Conservation (phyloP, 1,140 invertebrate genomes). For the Hestina assimilis region DNA sequence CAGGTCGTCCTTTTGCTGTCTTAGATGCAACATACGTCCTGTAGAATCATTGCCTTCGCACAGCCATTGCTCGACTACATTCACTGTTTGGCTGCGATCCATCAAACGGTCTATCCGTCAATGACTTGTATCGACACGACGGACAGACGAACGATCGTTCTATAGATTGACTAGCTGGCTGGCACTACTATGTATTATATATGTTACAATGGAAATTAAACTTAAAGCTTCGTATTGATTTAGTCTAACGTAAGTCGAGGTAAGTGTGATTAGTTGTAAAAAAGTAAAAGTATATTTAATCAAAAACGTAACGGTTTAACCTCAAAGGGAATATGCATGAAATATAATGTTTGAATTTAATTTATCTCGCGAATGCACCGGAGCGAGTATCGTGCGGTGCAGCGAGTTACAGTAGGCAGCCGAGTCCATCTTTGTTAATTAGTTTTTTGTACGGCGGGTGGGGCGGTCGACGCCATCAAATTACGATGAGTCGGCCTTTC, state of each 20-base stretch:
- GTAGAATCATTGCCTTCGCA: conserved; percentile 7
- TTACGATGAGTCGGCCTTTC: conserved; percentile 75
- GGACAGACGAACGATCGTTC: conserved; percentile 11
- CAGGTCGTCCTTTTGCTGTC: neutral
- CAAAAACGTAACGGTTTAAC: neutral
- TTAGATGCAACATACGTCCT: conserved; percentile 3
- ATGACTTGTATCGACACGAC: conserved; percentile 10
- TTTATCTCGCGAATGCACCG: conserved; percentile 55
- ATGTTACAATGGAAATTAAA: neutral
- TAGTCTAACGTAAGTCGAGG: no score
- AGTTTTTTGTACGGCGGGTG: conserved; percentile 70
- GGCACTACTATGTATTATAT: neutral
- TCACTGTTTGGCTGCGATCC: conserved; percentile 14
- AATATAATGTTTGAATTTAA: conserved; percentile 34
- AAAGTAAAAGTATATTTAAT: no score
- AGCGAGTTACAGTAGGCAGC: conserved; percentile 6
- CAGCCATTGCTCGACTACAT: conserved; percentile 1
- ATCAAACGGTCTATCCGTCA: conserved; percentile 26
- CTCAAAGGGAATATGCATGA: conserved; percentile 1
- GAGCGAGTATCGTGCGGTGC: conserved; percentile 32
- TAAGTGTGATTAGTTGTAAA: no score
- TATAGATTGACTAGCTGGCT: conserved; percentile 8
- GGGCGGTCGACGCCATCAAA: conserved; percentile 71
- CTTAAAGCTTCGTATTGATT: neutral
- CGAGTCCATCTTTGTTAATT: conserved; percentile 69